These are phyloP conservation scores for Meiosimyza platycephala DNA, from an alignment of 2,888 invertebrate genomes.

Conservation along the genomic window DNA sequence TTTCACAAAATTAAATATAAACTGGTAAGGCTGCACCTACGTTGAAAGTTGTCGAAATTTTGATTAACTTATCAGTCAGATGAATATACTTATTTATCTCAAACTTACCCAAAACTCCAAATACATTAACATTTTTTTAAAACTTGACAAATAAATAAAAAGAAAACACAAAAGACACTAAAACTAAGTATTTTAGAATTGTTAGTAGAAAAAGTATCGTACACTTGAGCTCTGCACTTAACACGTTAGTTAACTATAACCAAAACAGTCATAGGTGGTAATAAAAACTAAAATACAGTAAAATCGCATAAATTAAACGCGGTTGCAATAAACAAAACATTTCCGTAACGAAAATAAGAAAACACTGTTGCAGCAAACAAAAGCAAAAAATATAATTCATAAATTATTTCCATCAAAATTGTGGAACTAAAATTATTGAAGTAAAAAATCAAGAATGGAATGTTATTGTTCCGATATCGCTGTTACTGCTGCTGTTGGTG, in stretches of 20 bases:
- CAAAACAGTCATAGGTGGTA: background rate
- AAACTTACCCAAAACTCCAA: slow-evolving; percentile 25
- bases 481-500: background rate
- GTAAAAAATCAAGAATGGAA: slow-evolving; percentile 2
- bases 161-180: too few relatives aligned
- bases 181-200: background rate
- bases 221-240: background rate
- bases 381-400: background rate
- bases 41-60: too few relatives aligned
- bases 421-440: slow-evolving; percentile 1
- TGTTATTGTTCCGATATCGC: background rate
- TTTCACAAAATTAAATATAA: too few relatives aligned
- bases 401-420: background rate
- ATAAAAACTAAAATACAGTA: background rate
- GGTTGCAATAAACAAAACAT: background rate
- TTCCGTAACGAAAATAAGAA: background rate
- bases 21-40: too few relatives aligned
- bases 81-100: too few relatives aligned
- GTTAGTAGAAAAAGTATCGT: background rate
- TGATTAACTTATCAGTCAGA: too few relatives aligned
- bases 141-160: background rate
- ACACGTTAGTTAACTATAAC: background rate
- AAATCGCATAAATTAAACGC: background rate
- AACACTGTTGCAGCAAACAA: background rate
- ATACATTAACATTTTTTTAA: slow-evolving; percentile 21